phyloP scores from a whole-genome alignment of 1,140 invertebrate genomes.

The Marisa cornuarietis region DNA sequence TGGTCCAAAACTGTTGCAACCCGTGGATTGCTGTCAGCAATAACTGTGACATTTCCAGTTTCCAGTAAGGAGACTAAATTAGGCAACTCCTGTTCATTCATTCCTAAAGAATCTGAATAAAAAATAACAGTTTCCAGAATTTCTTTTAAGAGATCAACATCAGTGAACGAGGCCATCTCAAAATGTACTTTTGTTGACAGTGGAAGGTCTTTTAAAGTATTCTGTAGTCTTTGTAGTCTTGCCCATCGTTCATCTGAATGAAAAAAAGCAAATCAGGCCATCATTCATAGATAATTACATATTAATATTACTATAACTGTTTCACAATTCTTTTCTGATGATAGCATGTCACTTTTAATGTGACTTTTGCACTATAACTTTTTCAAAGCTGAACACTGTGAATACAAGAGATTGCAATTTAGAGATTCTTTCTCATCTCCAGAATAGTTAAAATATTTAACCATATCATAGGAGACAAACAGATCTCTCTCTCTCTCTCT shows the following conservation, averaged over 20 bases:
- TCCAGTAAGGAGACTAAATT: slow-evolving; percentile 75
- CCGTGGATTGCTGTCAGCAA: slow-evolving; percentile 82
- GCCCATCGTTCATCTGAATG: slow-evolving; percentile 72
- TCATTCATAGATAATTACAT: not conserved
- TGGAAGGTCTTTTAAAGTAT: slow-evolving; percentile 75
- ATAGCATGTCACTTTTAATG: too few species aligned
- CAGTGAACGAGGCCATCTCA: slow-evolving; percentile 88
- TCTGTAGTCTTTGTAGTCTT: slow-evolving; percentile 75
- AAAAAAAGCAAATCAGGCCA: slow-evolving; percentile 24
- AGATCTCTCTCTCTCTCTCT: too few species aligned
- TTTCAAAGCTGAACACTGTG: too few species aligned
- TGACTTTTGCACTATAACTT: too few species aligned
- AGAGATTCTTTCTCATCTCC: too few species aligned
- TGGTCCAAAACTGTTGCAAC: slow-evolving; percentile 84
- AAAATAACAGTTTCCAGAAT: slow-evolving; percentile 77
- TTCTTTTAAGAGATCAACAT: slow-evolving; percentile 75
- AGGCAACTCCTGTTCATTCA: slow-evolving; percentile 88
- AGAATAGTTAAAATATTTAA: too few species aligned
- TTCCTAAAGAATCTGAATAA: slow-evolving; percentile 85
- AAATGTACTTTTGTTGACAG: slow-evolving; percentile 79
- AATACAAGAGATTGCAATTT: too few species aligned
- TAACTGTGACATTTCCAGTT: slow-evolving; percentile 78
- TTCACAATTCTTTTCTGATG: too few species aligned
- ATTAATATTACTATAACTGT: too few species aligned
- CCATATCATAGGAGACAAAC: too few species aligned